Evolutionary conservation across 92 coral and sea anemone species (phyloP).

Genomic region (Metridium senile): DNA sequence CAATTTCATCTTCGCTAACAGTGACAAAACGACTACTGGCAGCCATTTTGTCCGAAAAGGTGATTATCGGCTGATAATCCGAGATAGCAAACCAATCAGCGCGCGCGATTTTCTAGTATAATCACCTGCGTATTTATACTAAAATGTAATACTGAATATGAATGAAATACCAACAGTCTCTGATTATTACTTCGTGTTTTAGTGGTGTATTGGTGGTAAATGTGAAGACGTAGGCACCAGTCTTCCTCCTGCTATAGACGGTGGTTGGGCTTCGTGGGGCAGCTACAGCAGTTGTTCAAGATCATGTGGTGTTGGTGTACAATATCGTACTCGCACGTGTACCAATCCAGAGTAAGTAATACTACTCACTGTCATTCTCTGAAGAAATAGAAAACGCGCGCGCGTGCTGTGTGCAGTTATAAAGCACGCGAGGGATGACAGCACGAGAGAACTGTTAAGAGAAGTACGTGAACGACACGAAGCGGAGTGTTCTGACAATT

Average conservation of each 20-base stretch:
- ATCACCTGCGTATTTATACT: too few species aligned
- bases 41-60: too few species aligned
- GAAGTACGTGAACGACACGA: too few species aligned
- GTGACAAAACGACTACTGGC: too few species aligned
- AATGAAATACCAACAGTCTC: neutral
- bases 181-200: neutral
- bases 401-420: too few species aligned
- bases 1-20: too few species aligned
- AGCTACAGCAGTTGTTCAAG: constrained; percentile 78
- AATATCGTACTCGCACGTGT: constrained; percentile 69
- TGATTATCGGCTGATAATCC: too few species aligned
- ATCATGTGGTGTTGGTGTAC: constrained; percentile 87
- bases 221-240: constrained; percentile 73
- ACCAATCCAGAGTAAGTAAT: constrained; percentile 76
- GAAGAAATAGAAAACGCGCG: neutral
- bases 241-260: constrained; percentile 77
- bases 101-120: too few species aligned
- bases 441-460: too few species aligned
- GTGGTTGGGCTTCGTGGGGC: constrained; percentile 93
- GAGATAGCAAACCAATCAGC: too few species aligned
- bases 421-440: neutral
- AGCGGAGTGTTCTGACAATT: too few species aligned
- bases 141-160: too few species aligned
- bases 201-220: constrained; percentile 91
- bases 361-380: neutral